phyloP scores from a whole-genome alignment of 2,113 vertebrate genomes.

The Rattus norvegicus region DNA sequence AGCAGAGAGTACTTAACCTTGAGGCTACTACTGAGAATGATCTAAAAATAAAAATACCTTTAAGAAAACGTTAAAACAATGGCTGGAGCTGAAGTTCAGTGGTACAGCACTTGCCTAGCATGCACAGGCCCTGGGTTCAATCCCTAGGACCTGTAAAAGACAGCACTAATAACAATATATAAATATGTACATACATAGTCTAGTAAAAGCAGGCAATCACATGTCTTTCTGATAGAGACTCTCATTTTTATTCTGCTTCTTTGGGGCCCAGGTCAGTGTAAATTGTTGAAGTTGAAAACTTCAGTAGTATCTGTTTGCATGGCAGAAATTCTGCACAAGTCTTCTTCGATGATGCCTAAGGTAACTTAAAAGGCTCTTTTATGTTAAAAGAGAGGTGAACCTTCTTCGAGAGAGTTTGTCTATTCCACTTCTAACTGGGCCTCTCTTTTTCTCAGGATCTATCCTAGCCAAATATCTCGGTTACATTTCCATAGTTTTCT shows the following conservation, averaged over 20 bases:
- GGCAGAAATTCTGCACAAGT: constrained; percentile 85
- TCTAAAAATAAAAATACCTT: constrained; percentile 53
- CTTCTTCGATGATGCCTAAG: constrained; percentile 87
- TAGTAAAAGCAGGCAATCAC: constrained; percentile 53
- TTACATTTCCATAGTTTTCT: constrained; percentile 83
- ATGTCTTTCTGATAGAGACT: constrained; percentile 82
- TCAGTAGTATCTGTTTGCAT: constrained; percentile 84
- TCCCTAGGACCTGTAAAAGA: neutral
- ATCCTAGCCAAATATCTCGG: constrained; percentile 86
- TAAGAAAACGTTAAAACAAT: constrained; percentile 71
- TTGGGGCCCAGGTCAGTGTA: constrained; percentile 82
- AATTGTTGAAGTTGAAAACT: constrained; percentile 83
- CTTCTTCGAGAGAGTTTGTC: constrained; percentile 85
- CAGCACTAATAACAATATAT: constrained; percentile 66
- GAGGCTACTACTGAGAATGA: constrained; percentile 51
- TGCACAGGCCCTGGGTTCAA: neutral
- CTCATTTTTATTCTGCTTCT: constrained; percentile 80
- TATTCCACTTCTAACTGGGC: constrained; percentile 84
- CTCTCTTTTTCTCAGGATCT: constrained; percentile 87
- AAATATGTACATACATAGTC: constrained; percentile 73
- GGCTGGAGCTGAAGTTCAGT: neutral
- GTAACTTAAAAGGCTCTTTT: constrained; percentile 87
- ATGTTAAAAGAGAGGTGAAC: constrained; percentile 89
- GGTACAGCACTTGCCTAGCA: neutral
- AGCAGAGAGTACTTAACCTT: constrained; percentile 76